Conservation (phyloP, 2,113 vertebrate species). For the Phoenicopterus ruber region DNA sequence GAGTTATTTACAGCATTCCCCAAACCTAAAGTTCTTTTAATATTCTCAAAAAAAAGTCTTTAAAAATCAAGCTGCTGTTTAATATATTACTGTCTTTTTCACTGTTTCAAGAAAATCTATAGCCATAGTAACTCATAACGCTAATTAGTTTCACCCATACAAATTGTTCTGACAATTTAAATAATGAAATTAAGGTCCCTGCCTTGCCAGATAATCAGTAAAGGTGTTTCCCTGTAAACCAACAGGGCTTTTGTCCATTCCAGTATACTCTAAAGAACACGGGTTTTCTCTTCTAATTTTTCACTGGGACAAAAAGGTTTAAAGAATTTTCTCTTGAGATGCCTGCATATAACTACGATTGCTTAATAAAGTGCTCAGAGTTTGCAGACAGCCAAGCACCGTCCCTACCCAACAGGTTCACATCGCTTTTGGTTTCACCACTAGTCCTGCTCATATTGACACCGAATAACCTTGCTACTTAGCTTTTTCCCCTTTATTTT, state of each 20-base stretch:
- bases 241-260: neutral
- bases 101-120: neutral
- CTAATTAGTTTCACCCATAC: neutral
- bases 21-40: neutral
- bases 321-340: neutral
- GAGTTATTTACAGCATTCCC: neutral
- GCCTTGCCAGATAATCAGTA: neutral
- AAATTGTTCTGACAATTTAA: neutral
- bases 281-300: neutral
- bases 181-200: neutral
- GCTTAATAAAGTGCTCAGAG: neutral
- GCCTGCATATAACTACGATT: neutral
- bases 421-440: rapidly evolving
- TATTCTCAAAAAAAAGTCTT: neutral
- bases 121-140: neutral
- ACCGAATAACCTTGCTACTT: neutral
- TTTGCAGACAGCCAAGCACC: neutral
- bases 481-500: neutral
- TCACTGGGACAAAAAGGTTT: neutral
- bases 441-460: neutral
- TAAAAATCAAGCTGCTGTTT: neutral
- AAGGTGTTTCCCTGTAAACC: neutral
- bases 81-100: neutral
- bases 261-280: neutral
- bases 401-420: neutral